A percentile compares a stretch with the other conserved stretches of the same genome.
Evolutionary conservation across 2,888 invertebrate genomes (phyloP).

Genomic region (Cataglyphis albicans): DNA sequence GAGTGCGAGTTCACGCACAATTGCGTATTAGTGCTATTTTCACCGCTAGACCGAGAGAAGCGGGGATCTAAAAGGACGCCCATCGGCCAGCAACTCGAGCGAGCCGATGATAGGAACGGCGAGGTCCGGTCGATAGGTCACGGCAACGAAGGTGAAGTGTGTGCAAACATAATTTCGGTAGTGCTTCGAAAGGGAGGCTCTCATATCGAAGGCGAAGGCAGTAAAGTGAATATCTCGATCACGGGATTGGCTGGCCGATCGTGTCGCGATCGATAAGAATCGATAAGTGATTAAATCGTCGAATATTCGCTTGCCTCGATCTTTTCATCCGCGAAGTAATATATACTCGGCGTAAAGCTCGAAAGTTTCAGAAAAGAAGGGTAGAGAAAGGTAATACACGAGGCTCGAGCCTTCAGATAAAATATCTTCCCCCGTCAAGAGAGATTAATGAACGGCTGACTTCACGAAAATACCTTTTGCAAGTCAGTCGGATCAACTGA

Average conservation of each 20-base stretch:
- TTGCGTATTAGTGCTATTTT: slow-evolving; percentile 36
- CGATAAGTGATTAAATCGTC: slow-evolving; percentile 65
- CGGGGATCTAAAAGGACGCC: slow-evolving; percentile 16
- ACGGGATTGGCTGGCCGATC: slow-evolving; percentile 50
- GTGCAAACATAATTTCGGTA: slow-evolving; percentile 77
- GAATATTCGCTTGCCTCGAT: slow-evolving; percentile 44
- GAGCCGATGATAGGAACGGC: slow-evolving; percentile 20
- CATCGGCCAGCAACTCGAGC: slow-evolving; percentile 22
- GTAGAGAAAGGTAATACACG: background rate
- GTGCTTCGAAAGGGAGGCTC: slow-evolving; percentile 61
- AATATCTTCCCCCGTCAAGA: slow-evolving; percentile 13
- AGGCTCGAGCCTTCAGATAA: slow-evolving; percentile 6
- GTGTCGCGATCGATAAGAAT: slow-evolving; percentile 65
- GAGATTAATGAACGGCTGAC: slow-evolving; percentile 39
- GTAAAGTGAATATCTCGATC: slow-evolving; percentile 50
- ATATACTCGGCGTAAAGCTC: background rate
- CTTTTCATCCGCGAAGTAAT: slow-evolving; percentile 1
- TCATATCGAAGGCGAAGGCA: slow-evolving; percentile 40
- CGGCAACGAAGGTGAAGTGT: slow-evolving; percentile 63
- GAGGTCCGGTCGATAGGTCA: slow-evolving; percentile 69
- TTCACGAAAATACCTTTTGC: slow-evolving; percentile 3
- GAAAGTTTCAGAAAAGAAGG: slow-evolving; percentile 35
- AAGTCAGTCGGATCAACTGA: slow-evolving; percentile 8
- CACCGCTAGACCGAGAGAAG: background rate
- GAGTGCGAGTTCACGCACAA: slow-evolving; percentile 17